A percentile compares a stretch with the other conserved stretches of the same genome.
Evolutionary conservation across 2,113 vertebrate genomes (phyloP).

Genomic region (Oreotrochilus melanogaster): DNA sequence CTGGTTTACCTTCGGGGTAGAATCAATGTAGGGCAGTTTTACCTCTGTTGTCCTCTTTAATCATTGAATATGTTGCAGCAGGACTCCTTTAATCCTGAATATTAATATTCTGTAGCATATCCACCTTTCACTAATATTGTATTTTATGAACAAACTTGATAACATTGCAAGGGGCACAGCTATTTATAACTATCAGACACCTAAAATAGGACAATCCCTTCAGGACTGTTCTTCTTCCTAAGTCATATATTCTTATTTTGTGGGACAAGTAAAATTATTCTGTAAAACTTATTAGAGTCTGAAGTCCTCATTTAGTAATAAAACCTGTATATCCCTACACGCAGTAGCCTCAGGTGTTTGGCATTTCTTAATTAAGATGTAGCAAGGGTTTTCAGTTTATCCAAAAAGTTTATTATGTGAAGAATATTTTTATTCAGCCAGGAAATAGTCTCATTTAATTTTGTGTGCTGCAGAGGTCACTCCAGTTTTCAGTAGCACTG

Average conservation of each 20-base stretch:
- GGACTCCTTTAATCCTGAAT: neutral
- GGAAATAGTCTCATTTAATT: neutral
- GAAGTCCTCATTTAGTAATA: neutral
- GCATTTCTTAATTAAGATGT: neutral
- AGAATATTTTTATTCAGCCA: neutral
- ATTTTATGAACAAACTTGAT: neutral
- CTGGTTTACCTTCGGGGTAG: conserved; percentile 17
- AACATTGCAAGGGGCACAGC: neutral
- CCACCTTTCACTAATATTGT: neutral
- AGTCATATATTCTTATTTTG: neutral
- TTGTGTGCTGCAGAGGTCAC: neutral
- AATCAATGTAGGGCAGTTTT: neutral
- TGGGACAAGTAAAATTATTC: neutral
- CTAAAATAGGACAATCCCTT: neutral
- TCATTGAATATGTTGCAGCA: neutral
- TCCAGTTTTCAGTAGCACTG: neutral
- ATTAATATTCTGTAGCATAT: neutral
- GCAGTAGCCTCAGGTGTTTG: neutral
- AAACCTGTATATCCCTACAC: neutral
- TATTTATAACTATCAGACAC: neutral
- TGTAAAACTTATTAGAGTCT: neutral
- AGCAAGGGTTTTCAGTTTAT: neutral
- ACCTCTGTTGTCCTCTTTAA: neutral
- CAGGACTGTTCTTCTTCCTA: neutral
- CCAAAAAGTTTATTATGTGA: neutral